phyloP scores from a whole-genome alignment of 2,797 vertebrate species.

The Eulemur mongoz region DNA sequence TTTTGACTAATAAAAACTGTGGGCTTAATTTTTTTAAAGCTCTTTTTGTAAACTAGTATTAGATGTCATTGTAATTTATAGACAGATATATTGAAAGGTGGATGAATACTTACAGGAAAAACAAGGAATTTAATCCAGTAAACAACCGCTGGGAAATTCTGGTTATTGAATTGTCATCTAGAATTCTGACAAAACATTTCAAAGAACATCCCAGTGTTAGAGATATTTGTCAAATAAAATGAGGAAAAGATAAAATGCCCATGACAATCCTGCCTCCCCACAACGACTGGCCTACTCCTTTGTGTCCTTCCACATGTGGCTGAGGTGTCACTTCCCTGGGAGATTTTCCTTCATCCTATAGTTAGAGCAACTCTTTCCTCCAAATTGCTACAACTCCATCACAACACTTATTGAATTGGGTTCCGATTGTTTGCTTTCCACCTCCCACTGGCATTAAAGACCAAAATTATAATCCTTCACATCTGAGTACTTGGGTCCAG shows the following conservation, averaged over 20 bases:
- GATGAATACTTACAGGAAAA: conserved; percentile 87
- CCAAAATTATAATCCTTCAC: not conserved
- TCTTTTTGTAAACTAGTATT: not conserved
- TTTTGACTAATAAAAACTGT: not conserved
- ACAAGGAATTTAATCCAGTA: conserved; percentile 86
- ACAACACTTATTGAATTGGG: too few relatives aligned
- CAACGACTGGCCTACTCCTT: not conserved
- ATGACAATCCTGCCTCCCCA: not conserved
- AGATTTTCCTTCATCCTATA: not conserved
- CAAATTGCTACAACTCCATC: not conserved
- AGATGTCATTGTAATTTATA: not conserved
- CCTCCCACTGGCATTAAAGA: not conserved
- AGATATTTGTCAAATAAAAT: conserved; percentile 35
- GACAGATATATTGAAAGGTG: not conserved
- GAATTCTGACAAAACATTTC: conserved; percentile 84
- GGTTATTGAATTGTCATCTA: conserved; percentile 90
- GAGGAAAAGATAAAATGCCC: not conserved
- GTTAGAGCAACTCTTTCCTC: not conserved
- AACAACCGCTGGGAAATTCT: conserved; percentile 87
- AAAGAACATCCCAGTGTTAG: conserved; percentile 43
- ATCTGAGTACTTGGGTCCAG: not conserved
- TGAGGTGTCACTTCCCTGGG: not conserved
- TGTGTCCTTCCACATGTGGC: not conserved
- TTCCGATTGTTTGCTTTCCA: not conserved
- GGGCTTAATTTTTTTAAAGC: not conserved